Evolutionary conservation across 2,113 vertebrate species (phyloP).

Genomic region (Tichodroma muraria): DNA sequence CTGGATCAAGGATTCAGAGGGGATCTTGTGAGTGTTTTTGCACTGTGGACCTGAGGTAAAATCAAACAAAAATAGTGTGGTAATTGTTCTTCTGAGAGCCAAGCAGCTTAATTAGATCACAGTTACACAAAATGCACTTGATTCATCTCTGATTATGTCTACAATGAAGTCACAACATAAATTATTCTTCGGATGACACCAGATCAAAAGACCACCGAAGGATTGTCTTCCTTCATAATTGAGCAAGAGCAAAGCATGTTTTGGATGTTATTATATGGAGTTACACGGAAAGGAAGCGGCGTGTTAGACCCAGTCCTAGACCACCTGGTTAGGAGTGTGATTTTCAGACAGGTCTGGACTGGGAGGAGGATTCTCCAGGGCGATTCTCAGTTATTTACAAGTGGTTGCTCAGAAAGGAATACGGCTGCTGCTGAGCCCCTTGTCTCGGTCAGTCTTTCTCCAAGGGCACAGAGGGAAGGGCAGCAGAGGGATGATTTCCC

Average conservation of each 20-base stretch:
- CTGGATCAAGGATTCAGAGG: not conserved
- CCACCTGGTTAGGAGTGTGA: not conserved
- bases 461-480: not conserved
- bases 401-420: not conserved
- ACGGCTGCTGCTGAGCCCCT: not conserved
- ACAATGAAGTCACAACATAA: not conserved
- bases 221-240: not conserved
- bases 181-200: not conserved
- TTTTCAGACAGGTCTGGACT: not conserved
- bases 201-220: not conserved
- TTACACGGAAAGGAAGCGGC: not conserved
- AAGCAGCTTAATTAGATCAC: not conserved
- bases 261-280: not conserved
- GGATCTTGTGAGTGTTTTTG: not conserved
- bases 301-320: not conserved
- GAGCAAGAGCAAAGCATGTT: not conserved
- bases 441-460: not conserved
- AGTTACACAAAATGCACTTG: not conserved
- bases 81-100: slow-evolving; percentile 3
- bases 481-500: not conserved
- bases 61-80: not conserved
- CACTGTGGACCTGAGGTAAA: not conserved
- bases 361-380: not conserved
- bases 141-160: not conserved
- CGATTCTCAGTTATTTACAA: not conserved